A percentile compares a stretch with the other conserved stretches of the same genome.
Evolutionary conservation across 2,113 vertebrate species (phyloP).

Genomic region (Struthio camelus): DNA sequence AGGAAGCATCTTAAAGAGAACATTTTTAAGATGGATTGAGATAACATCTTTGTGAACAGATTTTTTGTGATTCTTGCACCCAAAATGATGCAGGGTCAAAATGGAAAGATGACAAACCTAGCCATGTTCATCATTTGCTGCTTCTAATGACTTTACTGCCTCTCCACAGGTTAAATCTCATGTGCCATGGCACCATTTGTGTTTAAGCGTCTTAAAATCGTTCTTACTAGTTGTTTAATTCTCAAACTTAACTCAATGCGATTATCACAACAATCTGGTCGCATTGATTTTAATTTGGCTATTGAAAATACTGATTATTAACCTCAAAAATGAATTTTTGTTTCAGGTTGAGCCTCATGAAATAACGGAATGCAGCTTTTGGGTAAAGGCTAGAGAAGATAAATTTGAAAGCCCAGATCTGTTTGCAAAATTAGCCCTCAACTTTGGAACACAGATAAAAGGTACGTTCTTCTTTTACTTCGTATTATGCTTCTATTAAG

Average conservation of each 20-base stretch:
- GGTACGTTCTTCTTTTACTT: slow-evolving; percentile 76
- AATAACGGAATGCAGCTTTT: slow-evolving; percentile 95
- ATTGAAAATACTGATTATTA: background rate
- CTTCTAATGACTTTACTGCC: background rate
- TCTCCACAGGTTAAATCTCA: background rate
- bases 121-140: too few relatives aligned
- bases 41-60: background rate
- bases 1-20: too few relatives aligned
- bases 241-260: rapidly evolving
- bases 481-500: background rate
- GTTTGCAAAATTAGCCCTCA: slow-evolving; percentile 88
- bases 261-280: rapidly evolving
- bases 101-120: too few relatives aligned
- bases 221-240: too few relatives aligned
- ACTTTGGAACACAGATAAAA: slow-evolving; percentile 92
- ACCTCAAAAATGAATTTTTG: slow-evolving; percentile 47
- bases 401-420: slow-evolving; percentile 93
- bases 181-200: background rate
- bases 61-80: background rate
- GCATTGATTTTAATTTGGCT: background rate
- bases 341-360: slow-evolving; percentile 95
- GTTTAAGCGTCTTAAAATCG: background rate
- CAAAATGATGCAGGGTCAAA: background rate
- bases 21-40: background rate
- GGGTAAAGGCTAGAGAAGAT: slow-evolving; percentile 96